Evolutionary conservation across 1,140 invertebrate genomes (phyloP).

Genomic region (Ips nitidus): DNA sequence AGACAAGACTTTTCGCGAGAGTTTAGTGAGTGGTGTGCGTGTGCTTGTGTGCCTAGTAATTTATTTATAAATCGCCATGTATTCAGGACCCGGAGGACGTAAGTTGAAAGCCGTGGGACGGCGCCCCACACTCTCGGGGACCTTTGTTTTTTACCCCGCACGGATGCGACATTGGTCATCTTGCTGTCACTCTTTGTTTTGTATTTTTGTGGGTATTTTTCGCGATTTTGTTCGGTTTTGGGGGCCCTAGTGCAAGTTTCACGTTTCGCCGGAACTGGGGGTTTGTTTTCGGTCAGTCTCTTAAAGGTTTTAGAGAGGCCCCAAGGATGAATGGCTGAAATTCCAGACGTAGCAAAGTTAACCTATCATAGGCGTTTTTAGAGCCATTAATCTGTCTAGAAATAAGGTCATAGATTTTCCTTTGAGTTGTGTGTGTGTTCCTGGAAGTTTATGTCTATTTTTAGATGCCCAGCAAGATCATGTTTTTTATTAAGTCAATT

Average conservation of each 20-base stretch:
- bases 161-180: constrained; percentile 9
- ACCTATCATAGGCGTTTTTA: constrained; percentile 21
- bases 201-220: constrained; percentile 17
- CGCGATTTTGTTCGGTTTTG: constrained; percentile 4
- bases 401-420: constrained; percentile 33
- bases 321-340: not conserved
- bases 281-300: no score
- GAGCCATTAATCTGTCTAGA: constrained; percentile 9
- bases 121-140: no score
- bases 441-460: constrained; percentile 3
- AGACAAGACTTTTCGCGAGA: constrained; percentile 43
- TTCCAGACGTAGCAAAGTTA: constrained; percentile 7
- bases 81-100: constrained; percentile 50
- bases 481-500: not conserved
- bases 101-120: constrained; percentile 39
- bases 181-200: constrained; percentile 36
- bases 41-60: constrained; percentile 47
- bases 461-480: not conserved
- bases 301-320: no score
- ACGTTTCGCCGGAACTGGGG: no score
- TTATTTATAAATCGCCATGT: constrained; percentile 42
- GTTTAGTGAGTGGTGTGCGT: constrained; percentile 47
- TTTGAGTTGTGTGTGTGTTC: constrained; percentile 2
- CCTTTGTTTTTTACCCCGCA: constrained; percentile 30
- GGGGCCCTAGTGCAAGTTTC: not conserved